phyloP scores from a whole-genome alignment of 2,113 vertebrate genomes.

The Ciconia maguari region DNA sequence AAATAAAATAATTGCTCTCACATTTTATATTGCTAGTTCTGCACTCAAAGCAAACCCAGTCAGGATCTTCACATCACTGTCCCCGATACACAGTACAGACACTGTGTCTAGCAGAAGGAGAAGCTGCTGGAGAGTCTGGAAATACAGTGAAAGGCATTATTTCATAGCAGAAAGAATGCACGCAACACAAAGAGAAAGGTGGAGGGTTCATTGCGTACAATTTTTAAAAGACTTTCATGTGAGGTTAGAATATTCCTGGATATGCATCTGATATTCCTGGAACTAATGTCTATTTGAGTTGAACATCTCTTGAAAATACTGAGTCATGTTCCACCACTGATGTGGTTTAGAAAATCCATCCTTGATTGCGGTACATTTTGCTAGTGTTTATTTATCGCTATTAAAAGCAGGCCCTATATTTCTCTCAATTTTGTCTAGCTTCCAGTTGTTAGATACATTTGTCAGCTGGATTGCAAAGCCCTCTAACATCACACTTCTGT shows the following conservation, averaged over 20 bases:
- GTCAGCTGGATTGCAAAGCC: background rate
- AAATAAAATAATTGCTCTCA: background rate
- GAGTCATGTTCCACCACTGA: background rate
- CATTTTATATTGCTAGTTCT: background rate
- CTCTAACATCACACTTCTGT: background rate
- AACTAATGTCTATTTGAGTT: background rate
- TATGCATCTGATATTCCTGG: background rate
- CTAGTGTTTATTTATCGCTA: background rate
- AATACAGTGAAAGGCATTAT: background rate
- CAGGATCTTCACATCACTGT: background rate
- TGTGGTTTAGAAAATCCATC: rapidly evolving
- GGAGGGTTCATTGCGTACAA: rapidly evolving
- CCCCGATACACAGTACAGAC: background rate
- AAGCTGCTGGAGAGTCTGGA: background rate
- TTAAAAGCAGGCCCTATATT: background rate
- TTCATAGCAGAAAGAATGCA: background rate
- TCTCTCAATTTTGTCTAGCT: background rate
- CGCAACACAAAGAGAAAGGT: background rate
- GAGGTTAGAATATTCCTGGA: background rate
- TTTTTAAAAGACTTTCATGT: background rate
- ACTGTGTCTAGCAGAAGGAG: background rate
- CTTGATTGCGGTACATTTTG: background rate
- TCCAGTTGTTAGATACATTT: background rate
- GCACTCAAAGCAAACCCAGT: background rate
- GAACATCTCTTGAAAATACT: background rate